Evolutionary conservation across 2,113 vertebrate genomes (phyloP).

Genomic region (Hippocampus zosterae): DNA sequence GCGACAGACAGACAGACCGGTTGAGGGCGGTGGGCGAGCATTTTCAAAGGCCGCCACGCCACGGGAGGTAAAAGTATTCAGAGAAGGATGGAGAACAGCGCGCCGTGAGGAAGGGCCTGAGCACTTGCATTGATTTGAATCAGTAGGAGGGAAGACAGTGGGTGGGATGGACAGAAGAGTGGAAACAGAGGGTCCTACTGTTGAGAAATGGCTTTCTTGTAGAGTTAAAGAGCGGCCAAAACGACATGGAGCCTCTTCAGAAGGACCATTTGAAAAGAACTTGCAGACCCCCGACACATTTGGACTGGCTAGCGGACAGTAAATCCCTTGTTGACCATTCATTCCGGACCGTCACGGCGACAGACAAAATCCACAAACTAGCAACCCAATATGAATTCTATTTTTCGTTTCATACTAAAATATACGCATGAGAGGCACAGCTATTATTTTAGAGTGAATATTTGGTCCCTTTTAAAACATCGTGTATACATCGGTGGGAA

Average conservation of each 20-base stretch:
- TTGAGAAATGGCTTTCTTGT: conserved; percentile 57
- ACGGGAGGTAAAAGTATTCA: conserved; percentile 50
- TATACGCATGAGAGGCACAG: too few relatives aligned
- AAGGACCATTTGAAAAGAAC: background rate
- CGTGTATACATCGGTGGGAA: too few relatives aligned
- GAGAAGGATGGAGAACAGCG: conserved; percentile 35
- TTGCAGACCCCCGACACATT: too few relatives aligned
- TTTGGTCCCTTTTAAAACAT: too few relatives aligned
- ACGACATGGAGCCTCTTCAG: conserved; percentile 28
- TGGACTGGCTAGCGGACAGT: too few relatives aligned
- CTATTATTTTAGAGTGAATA: too few relatives aligned
- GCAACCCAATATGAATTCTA: too few relatives aligned
- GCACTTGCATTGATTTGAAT: conserved; percentile 63
- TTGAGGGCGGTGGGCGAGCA: conserved; percentile 21
- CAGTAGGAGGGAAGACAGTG: conserved; percentile 37
- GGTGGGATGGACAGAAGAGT: conserved; percentile 10
- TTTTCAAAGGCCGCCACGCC: conserved; percentile 39
- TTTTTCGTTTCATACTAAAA: too few relatives aligned
- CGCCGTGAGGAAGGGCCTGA: conserved; percentile 55
- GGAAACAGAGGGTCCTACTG: conserved; percentile 60
- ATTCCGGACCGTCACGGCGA: too few relatives aligned
- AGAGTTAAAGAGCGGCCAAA: conserved; percentile 49
- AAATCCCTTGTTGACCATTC: too few relatives aligned
- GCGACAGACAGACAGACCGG: conserved; percentile 13
- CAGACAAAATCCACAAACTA: too few relatives aligned